These are phyloP conservation scores for Tetragnatha versicolor DNA, from an alignment of 1,140 invertebrate genomes.

Conservation along the genomic window DNA sequence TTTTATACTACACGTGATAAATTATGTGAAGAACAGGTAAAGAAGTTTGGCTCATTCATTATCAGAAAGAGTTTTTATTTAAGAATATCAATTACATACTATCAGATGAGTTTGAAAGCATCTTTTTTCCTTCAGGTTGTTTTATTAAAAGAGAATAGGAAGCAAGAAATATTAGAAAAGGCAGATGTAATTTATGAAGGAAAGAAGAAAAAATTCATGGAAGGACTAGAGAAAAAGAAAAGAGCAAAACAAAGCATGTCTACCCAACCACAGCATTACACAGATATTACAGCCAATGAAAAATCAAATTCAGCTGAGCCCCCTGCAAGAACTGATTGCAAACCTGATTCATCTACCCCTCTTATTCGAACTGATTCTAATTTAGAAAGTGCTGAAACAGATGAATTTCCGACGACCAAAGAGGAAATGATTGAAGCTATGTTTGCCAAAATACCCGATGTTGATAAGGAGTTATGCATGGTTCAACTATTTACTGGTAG, in stretches of 20 bases:
- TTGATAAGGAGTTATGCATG: constrained; percentile 60
- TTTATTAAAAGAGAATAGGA: constrained; percentile 67
- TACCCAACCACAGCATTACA: too few relatives aligned
- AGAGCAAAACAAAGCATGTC: neutral
- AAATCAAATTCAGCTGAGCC: neutral
- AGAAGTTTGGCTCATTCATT: neutral
- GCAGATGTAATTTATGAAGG: constrained; percentile 73
- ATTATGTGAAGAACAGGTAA: constrained; percentile 40
- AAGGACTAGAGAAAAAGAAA: neutral
- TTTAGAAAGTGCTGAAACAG: neutral
- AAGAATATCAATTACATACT: constrained; percentile 58
- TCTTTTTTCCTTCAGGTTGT: constrained; percentile 64
- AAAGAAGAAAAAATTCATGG: constrained; percentile 69
- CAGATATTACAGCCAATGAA: too few relatives aligned
- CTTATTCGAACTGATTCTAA: too few relatives aligned
- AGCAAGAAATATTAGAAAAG: constrained; percentile 68
- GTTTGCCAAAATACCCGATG: constrained; percentile 32
- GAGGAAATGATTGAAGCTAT: constrained; percentile 10
- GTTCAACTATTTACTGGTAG: constrained; percentile 64
- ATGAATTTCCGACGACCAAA: neutral
- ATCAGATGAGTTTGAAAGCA: too few relatives aligned
- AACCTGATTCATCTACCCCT: too few relatives aligned
- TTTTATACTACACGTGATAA: constrained; percentile 9
- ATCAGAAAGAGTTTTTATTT: neutral
- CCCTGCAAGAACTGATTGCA: too few relatives aligned